phyloP scores from a whole-genome alignment of 2,113 vertebrate genomes.

The Phodopus roborovskii region DNA sequence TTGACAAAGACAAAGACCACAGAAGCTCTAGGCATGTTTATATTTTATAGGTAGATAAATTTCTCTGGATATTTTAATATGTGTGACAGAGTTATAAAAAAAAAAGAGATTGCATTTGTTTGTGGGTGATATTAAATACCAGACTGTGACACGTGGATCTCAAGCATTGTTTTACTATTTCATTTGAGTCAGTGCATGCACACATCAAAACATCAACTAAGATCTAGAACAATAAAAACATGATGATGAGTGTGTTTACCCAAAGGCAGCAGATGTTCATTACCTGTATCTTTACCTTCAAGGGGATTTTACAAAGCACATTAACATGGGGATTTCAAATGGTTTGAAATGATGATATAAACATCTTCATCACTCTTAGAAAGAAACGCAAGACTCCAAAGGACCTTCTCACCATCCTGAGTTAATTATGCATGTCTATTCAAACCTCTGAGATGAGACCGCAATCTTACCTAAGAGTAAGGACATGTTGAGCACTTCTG shows the following conservation, averaged over 20 bases:
- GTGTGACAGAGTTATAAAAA: conserved; percentile 25
- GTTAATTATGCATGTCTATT: not conserved
- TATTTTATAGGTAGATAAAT: not conserved
- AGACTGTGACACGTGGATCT: not conserved
- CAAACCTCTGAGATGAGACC: not conserved
- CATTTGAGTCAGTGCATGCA: not conserved
- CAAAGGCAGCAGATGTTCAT: not conserved
- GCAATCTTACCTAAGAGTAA: not conserved
- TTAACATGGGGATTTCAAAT: not conserved
- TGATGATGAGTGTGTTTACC: not conserved
- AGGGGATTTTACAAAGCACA: conserved; percentile 24
- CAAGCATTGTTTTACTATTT: conserved; percentile 28
- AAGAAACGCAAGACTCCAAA: not conserved
- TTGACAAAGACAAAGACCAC: conserved; percentile 9
- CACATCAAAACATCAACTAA: conserved; percentile 36
- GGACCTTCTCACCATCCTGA: not conserved
- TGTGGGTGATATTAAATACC: conserved; percentile 17
- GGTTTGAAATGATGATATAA: not conserved
- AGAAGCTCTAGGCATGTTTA: not conserved
- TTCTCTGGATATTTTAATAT: conserved; percentile 31
- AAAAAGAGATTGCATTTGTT: not conserved
- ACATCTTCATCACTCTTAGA: not conserved
- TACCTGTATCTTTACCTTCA: not conserved
- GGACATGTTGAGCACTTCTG: too few species aligned
- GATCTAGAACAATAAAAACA: conserved; percentile 3